These are phyloP conservation scores for Irena cyanogastra DNA, from an alignment of 2,113 vertebrate species.

Conservation along the genomic window DNA sequence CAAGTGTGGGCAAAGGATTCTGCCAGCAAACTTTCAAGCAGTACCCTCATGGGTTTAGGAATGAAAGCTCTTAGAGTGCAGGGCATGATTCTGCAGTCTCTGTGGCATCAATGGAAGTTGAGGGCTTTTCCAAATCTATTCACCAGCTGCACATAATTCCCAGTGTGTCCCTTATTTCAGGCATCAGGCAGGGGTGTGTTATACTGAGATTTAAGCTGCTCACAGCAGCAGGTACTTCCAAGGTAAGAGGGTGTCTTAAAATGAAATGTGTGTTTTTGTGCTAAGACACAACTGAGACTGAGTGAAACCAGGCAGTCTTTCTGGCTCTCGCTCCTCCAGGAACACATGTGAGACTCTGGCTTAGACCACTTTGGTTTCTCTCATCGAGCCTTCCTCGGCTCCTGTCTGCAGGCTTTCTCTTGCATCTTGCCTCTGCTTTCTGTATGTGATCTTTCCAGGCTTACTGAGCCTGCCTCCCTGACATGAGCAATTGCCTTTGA, in stretches of 20 bases:
- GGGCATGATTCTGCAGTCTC: neutral
- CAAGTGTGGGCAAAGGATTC: neutral
- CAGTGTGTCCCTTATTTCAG: neutral
- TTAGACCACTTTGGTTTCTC: slow-evolving; percentile 2
- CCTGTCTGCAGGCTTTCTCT: slow-evolving; percentile 18
- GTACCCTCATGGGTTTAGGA: neutral
- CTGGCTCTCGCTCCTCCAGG: slow-evolving; percentile 29
- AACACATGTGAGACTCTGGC: slow-evolving; percentile 42
- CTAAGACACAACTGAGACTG: slow-evolving; percentile 50
- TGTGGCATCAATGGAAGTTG: neutral
- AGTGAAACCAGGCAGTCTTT: slow-evolving; percentile 59
- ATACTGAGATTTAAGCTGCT: neutral
- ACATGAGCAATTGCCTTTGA: slow-evolving; percentile 7
- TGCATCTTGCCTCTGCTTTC: slow-evolving; percentile 19
- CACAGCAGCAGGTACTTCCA: slow-evolving; percentile 48
- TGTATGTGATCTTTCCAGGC: neutral
- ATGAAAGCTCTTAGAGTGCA: neutral
- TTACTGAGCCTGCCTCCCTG: neutral
- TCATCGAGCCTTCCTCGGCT: neutral
- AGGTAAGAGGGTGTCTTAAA: slow-evolving; percentile 52
- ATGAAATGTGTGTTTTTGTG: slow-evolving; percentile 11
- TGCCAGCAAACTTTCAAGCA: neutral
- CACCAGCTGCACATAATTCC: neutral
- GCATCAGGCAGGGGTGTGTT: neutral
- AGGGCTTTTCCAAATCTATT: slow-evolving; percentile 1